Evolutionary conservation across 2,797 vertebrate genomes (phyloP).

Genomic region (Pteronotus mesoamericanus): DNA sequence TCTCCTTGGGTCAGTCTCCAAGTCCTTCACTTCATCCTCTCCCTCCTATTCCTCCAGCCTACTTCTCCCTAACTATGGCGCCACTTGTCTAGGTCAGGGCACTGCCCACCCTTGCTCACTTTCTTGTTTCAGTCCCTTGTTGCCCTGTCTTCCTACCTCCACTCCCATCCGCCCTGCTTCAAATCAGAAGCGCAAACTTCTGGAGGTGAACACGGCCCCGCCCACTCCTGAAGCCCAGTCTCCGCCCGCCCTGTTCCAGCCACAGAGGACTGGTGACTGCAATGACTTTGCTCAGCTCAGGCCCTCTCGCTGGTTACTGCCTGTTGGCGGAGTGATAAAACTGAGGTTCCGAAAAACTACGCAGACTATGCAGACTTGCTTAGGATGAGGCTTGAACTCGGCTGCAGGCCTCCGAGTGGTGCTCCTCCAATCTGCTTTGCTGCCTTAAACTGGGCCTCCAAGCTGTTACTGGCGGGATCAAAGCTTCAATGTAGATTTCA

Average conservation of each 20-base stretch:
- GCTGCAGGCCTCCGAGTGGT: background rate
- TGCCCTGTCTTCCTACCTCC: background rate
- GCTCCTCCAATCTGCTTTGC: background rate
- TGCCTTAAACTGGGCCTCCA: background rate
- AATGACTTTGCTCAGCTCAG: background rate
- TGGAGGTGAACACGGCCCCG: background rate
- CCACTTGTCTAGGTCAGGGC: background rate
- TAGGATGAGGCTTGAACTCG: background rate
- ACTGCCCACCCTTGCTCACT: background rate
- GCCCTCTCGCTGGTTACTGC: fast-evolving
- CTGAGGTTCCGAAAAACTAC: background rate
- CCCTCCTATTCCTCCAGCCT: too few species aligned
- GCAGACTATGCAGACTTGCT: background rate
- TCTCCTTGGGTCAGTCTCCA: background rate
- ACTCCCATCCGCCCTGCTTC: background rate
- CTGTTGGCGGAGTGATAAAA: fast-evolving
- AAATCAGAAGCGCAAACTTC: background rate
- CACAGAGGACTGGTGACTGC: background rate
- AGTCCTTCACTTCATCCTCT: too few species aligned
- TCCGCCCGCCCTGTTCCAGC: background rate
- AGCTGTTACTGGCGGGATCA: background rate
- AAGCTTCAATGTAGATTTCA: background rate
- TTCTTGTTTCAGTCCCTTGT: too few species aligned
- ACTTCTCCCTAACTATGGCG: background rate
- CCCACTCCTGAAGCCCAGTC: background rate